These are phyloP conservation scores for Coptodon rendalli DNA, from an alignment of 2,113 vertebrate genomes.

Conservation along the genomic window DNA sequence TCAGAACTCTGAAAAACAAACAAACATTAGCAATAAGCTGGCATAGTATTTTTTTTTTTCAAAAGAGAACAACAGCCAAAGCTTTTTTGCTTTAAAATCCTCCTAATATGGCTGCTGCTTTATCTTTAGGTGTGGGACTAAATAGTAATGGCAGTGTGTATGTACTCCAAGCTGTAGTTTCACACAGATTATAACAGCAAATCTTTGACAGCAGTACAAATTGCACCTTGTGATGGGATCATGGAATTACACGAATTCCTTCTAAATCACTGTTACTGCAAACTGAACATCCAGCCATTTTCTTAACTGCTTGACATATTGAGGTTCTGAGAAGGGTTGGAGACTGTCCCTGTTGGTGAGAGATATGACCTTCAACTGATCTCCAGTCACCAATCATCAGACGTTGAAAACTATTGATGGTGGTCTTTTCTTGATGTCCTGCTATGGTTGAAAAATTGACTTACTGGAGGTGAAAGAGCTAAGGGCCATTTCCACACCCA, in stretches of 20 bases:
- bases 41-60: background rate
- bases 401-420: background rate
- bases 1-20: background rate
- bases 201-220: background rate
- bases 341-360: background rate
- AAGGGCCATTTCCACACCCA: background rate
- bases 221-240: background rate
- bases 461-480: background rate
- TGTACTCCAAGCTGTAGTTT: background rate
- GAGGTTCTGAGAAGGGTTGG: background rate
- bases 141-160: background rate
- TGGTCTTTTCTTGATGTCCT: background rate
- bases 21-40: background rate
- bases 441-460: background rate
- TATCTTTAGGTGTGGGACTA: background rate
- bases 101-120: rapidly evolving
- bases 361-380: background rate
- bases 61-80: background rate
- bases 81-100: background rate
- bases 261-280: background rate
- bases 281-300: background rate
- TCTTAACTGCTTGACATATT: background rate
- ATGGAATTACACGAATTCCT: too few relatives aligned
- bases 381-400: background rate
- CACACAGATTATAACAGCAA: background rate